Base-by-base conservation (phyloP, 2,113 vertebrate species). In the Gadus chalcogrammus region DNA sequence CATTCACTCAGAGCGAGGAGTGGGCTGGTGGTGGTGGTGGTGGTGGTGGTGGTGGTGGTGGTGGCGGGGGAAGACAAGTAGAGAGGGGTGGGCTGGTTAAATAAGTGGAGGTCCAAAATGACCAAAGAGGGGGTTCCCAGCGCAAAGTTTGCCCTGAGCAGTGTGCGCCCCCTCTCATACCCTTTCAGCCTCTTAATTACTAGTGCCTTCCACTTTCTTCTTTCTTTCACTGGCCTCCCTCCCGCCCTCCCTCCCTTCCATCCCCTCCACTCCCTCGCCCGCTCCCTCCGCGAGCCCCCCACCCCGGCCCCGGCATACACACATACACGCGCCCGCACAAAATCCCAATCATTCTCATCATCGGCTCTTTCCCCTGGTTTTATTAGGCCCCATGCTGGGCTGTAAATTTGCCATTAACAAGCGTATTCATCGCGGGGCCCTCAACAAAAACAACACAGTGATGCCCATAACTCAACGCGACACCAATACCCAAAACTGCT, bases 351-450 rank as follows among this genome's bases (percentile, higher is more conserved):
- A 82, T 77, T 84, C 81, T 81, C 82, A 75, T 87, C 85, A 82
- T 88, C 83, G 42, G 42, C 80, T 75, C 74, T 79, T 77, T 83
- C 84, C 84, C 66, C 74, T 80, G 85, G 82, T 83, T 90, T 89
- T 88, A 87, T 89, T 83, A 67, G 78, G 79, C 81, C 88, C 81
- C 90, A 88, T 91, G 89, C 88, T 88, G 86, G 87, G 89, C 79
- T 89, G 88, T 91, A 91, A 88, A 91, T 91, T 91, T 81, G 88
- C 80, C 79, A 85, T 88, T 90, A 89, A 89, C 85, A 77, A 86
- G 84, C 79, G 76, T 82, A 88, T 89, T 89, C 88, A 90, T 83
- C 85, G 80, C 79, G 61, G 75, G 80, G 82, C 79, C 82, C 81
- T 88, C 79, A 73, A 87, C 87, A 88, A 79, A 84, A 88, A 89